These are phyloP conservation scores for Rhodophaea formosa DNA, from an alignment of 2,888 invertebrate genomes.

Conservation along the genomic window DNA sequence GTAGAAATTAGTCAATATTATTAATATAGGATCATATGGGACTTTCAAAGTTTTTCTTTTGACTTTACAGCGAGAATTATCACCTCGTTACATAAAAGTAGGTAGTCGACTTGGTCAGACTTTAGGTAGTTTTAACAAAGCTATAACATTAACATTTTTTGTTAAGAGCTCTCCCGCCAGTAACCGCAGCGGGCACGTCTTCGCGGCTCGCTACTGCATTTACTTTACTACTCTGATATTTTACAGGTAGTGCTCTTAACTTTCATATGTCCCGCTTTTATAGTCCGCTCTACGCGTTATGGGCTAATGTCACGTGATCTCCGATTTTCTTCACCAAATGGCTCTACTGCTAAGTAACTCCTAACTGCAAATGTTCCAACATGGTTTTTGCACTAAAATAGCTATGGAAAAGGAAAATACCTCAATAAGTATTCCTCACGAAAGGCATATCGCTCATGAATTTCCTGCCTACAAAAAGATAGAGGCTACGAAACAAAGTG, in stretches of 20 bases:
- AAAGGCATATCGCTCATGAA: slow-evolving; percentile 55
- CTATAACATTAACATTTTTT: slow-evolving; percentile 24
- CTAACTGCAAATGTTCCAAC: background rate
- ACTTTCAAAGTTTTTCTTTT: too few species aligned
- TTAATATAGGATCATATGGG: too few species aligned
- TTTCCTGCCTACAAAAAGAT: slow-evolving; percentile 70
- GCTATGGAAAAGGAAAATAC: slow-evolving; percentile 20
- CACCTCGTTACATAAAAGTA: background rate
- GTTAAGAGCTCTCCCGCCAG: slow-evolving; percentile 26
- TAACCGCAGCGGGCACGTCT: slow-evolving; percentile 59
- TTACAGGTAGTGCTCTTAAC: slow-evolving; percentile 79
- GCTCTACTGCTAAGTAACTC: slow-evolving; percentile 14
- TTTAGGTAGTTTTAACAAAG: background rate
- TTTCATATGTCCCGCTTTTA: slow-evolving; percentile 76
- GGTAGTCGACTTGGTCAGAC: background rate
- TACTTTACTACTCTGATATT: slow-evolving; percentile 80
- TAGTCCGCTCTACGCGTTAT: slow-evolving; percentile 74
- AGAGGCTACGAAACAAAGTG: slow-evolving; percentile 77
- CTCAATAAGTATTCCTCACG: slow-evolving; percentile 38
- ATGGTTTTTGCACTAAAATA: background rate
- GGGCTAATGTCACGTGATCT: slow-evolving; percentile 72
- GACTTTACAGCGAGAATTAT: too few species aligned
- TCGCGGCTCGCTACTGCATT: slow-evolving; percentile 66
- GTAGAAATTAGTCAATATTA: too few species aligned
- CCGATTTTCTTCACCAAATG: slow-evolving; percentile 40